A percentile compares a stretch with the other conserved stretches of the same genome.
Conservation (phyloP, 2,797 vertebrate genomes). For the Dryobates pubescens region DNA sequence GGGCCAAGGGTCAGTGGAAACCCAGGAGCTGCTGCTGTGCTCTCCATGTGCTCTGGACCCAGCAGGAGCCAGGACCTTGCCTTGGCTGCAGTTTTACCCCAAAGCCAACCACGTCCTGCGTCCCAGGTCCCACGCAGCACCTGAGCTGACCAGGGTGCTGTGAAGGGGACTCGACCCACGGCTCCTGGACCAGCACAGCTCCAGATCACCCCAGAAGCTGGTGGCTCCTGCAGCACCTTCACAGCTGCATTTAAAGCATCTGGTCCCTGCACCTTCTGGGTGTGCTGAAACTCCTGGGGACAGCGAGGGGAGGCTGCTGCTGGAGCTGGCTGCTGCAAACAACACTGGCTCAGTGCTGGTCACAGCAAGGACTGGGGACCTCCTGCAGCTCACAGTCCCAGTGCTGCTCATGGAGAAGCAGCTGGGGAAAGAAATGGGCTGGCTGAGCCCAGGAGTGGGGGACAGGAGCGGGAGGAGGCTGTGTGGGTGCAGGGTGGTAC, state of each 20-base stretch:
- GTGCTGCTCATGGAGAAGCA: neutral
- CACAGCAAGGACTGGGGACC: neutral
- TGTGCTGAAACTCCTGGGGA: neutral
- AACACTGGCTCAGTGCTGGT: rapidly evolving
- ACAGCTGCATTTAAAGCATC: neutral
- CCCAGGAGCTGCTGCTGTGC: neutral
- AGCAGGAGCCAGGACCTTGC: neutral
- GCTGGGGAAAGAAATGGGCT: neutral
- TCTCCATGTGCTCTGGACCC: rapidly evolving
- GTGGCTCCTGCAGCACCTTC: neutral
- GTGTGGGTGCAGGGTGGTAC: rapidly evolving
- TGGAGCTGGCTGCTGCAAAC: neutral
- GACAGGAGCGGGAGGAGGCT: neutral
- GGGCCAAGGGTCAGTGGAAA: neutral
- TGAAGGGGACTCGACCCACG: neutral
- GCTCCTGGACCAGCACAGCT: neutral
- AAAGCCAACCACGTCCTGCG: neutral
- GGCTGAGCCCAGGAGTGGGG: neutral
- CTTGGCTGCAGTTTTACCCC: neutral
- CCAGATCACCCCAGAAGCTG: neutral
- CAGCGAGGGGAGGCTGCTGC: neutral
- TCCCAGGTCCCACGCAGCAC: neutral
- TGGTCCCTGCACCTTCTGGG: neutral
- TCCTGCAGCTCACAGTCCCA: neutral
- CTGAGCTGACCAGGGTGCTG: neutral